phyloP scores from a whole-genome alignment of 2,888 invertebrate genomes.

The Peribatodes rhomboidaria region DNA sequence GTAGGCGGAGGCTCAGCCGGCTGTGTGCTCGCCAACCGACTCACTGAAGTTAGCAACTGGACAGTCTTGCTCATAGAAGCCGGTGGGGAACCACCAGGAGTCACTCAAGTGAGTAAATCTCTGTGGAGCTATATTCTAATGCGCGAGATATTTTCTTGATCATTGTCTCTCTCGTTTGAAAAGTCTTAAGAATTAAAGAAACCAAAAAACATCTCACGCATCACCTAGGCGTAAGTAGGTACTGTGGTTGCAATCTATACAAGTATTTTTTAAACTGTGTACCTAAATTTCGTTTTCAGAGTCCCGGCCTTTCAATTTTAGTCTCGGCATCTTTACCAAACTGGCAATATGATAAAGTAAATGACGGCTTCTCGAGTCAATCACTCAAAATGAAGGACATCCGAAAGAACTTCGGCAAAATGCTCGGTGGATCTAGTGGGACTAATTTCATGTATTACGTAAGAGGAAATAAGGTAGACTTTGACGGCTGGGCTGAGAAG shows the following conservation, averaged over 20 bases:
- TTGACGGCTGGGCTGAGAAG: constrained; percentile 78
- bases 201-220: no score
- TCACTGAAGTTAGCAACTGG: constrained; percentile 89
- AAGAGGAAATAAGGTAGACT: constrained; percentile 88
- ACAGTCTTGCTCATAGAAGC: constrained; percentile 90
- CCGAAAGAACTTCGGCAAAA: constrained; percentile 87
- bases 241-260: not conserved
- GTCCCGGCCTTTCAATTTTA: constrained; percentile 61
- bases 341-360: constrained; percentile 61
- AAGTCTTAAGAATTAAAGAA: no score
- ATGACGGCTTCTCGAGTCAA: constrained; percentile 64
- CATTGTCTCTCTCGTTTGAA: not conserved
- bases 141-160: not conserved
- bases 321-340: constrained; percentile 55
- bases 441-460: constrained; percentile 89
- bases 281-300: constrained; percentile 55
- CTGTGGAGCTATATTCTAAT: not conserved
- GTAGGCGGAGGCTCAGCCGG: constrained; percentile 85
- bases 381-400: constrained; percentile 53
- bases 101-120: constrained; percentile 56
- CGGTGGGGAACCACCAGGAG: constrained; percentile 75
- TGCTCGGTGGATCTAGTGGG: constrained; percentile 88
- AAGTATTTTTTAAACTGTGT: not conserved
- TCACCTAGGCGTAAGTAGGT: no score
- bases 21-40: constrained; percentile 91